phyloP scores from a whole-genome alignment of 2,888 invertebrate genomes.

The Epinotia ramella region DNA sequence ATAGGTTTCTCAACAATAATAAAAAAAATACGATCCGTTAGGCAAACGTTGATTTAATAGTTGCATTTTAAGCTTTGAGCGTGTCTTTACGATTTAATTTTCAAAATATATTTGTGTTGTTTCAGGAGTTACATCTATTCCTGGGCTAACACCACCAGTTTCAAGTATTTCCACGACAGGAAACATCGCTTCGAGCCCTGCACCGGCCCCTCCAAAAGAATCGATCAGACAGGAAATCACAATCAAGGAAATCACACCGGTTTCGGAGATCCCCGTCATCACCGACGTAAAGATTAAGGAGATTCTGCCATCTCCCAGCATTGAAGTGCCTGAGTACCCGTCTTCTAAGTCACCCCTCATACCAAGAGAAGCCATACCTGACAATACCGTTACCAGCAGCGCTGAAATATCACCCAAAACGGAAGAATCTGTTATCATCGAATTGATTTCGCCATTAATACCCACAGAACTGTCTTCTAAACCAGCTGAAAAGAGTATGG shows the following conservation, averaged over 20 bases:
- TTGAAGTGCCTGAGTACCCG: constrained; percentile 73
- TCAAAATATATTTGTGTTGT: constrained; percentile 42
- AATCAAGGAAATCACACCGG: constrained; percentile 87
- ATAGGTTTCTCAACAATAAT: too few relatives aligned
- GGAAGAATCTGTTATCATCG: constrained; percentile 63
- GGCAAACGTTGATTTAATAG: not conserved
- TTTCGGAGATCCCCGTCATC: constrained; percentile 77
- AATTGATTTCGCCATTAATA: constrained; percentile 55
- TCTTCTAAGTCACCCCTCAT: constrained; percentile 78
- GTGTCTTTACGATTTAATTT: not conserved
- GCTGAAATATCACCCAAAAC: constrained; percentile 53
- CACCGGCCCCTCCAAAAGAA: constrained; percentile 59
- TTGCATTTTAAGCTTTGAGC: not conserved
- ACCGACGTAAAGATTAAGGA: constrained; percentile 80
- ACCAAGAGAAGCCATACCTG: constrained; percentile 75
- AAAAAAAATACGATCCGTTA: not conserved
- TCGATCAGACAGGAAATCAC: constrained; percentile 76
- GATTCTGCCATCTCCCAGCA: constrained; percentile 71
- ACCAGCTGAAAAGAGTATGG: constrained; percentile 55
- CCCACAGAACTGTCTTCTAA: constrained; percentile 54
- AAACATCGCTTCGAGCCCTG: constrained; percentile 54
- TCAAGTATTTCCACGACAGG: constrained; percentile 58
- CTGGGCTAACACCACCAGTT: constrained; percentile 60
- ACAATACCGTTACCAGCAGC: constrained; percentile 59
- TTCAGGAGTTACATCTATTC: constrained; percentile 74